Evolutionary conservation across 53 echinoderm and acorn worm genomes (phyloP).

Genomic region (Zoroaster sp.): DNA sequence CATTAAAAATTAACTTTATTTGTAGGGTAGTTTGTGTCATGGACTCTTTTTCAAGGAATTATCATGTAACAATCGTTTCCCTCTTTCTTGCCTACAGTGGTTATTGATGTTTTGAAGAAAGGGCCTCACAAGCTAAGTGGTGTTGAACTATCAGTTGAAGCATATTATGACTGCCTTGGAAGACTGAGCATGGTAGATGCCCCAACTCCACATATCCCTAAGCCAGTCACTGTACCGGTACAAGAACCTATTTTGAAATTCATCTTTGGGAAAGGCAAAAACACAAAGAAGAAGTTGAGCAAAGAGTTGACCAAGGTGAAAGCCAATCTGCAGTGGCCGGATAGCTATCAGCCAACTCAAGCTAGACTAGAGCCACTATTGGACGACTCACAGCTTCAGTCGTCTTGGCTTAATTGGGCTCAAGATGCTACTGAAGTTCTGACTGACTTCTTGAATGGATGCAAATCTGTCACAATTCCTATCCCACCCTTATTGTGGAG

Average conservation of each 20-base stretch:
- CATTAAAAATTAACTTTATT: too few species aligned
- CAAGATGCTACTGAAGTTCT: background rate
- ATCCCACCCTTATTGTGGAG: slow-evolving; percentile 30
- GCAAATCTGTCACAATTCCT: background rate
- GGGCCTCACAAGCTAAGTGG: background rate
- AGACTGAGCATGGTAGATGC: slow-evolving; percentile 25
- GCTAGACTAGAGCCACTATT: slow-evolving; percentile 25
- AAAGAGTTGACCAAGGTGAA: slow-evolving; percentile 6
- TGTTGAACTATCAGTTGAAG: background rate
- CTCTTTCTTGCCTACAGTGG: background rate
- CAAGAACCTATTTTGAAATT: background rate
- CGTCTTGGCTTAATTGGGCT: slow-evolving; percentile 43
- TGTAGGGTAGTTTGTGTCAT: too few species aligned
- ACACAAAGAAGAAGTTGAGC: background rate
- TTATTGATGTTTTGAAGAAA: background rate
- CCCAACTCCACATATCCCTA: slow-evolving; percentile 53
- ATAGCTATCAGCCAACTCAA: background rate
- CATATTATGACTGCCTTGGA: slow-evolving; percentile 39
- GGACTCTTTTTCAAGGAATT: too few species aligned
- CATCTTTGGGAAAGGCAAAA: slow-evolving; percentile 26
- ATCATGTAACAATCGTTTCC: background rate
- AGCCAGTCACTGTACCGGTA: slow-evolving; percentile 31
- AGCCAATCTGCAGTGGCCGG: slow-evolving; percentile 39
- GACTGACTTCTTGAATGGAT: background rate
- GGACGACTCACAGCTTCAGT: background rate